Evolutionary conservation across 2,888 invertebrate species (phyloP).

Genomic region (Idaea biselata): DNA sequence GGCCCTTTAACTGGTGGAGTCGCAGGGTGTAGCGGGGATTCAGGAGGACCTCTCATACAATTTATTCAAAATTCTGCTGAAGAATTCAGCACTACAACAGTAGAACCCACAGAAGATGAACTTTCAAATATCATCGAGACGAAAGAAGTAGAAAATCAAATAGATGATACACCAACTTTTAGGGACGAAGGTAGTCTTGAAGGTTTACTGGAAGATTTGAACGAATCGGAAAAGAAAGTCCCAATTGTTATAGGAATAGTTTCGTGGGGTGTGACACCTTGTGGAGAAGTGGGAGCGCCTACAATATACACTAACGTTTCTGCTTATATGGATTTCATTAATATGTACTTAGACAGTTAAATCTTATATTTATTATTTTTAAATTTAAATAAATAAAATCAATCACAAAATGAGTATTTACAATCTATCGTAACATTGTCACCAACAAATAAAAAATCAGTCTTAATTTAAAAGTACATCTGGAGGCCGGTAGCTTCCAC

Average conservation of each 20-base stretch:
- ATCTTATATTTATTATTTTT: constrained; percentile 17
- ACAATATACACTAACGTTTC: constrained; percentile 78
- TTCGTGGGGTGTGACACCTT: constrained; percentile 79
- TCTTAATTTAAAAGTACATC: constrained; percentile 62
- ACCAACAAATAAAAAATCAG: constrained; percentile 29
- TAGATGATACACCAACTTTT: constrained; percentile 4
- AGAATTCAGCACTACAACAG: constrained; percentile 26
- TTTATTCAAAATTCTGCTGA: constrained; percentile 31
- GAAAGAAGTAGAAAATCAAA: constrained; percentile 8
- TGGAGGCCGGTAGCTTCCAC: constrained; percentile 73
- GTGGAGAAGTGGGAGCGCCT: constrained; percentile 73
- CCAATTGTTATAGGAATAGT: constrained; percentile 74
- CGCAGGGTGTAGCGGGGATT: constrained; percentile 80
- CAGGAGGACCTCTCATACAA: constrained; percentile 76
- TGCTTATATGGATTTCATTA: constrained; percentile 70
- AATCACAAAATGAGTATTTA: constrained; percentile 15
- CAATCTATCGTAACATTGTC: constrained; percentile 3
- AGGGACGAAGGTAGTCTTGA: constrained; percentile 8
- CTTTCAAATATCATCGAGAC: constrained; percentile 2
- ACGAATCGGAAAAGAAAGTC: constrained; percentile 26
- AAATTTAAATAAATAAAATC: constrained; percentile 9
- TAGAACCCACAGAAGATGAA: constrained; percentile 18
- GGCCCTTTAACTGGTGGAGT: constrained; percentile 72
- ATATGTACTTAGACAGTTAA: constrained; percentile 40
- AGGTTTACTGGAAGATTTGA: constrained; percentile 20